Percentiles rank a stretch among this genome's conserved stretches.
phyloP scores from a whole-genome alignment of 2,113 vertebrate genomes.

The Oncorhynchus mykiss region DNA sequence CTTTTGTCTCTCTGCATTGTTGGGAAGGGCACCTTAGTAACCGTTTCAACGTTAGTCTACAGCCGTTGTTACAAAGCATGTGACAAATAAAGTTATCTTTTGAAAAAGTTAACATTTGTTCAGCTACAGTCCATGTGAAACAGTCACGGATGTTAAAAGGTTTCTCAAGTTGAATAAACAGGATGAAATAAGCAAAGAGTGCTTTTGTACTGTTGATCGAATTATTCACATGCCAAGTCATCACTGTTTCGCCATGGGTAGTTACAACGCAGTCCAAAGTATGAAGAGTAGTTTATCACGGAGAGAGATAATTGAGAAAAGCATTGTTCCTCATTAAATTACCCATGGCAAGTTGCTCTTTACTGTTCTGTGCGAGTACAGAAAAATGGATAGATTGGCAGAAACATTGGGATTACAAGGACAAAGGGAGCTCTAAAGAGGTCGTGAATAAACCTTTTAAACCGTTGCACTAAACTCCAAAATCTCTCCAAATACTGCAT shows the following conservation, averaged over 20 bases:
- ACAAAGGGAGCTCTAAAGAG: not conserved
- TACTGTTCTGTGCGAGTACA: not conserved
- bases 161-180: not conserved
- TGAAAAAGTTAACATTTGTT: not conserved
- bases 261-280: not conserved
- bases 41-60: too few relatives aligned
- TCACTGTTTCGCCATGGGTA: not conserved
- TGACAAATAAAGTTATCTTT: not conserved
- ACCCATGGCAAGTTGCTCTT: not conserved
- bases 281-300: not conserved
- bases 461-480: not conserved
- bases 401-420: not conserved
- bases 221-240: not conserved
- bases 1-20: too few relatives aligned
- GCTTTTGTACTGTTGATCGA: not conserved
- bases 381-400: not conserved
- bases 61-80: too few relatives aligned
- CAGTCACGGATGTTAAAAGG: not conserved
- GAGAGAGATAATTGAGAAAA: too few relatives aligned
- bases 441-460: not conserved
- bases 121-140: not conserved
- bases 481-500: not conserved
- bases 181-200: not conserved
- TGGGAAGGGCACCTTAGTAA: too few relatives aligned
- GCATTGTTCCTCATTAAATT: too few relatives aligned